Percentiles rank a stretch among this genome's conserved stretches.
phyloP scores from a whole-genome alignment of 2,113 vertebrate species.

The Pimephales promelas region DNA sequence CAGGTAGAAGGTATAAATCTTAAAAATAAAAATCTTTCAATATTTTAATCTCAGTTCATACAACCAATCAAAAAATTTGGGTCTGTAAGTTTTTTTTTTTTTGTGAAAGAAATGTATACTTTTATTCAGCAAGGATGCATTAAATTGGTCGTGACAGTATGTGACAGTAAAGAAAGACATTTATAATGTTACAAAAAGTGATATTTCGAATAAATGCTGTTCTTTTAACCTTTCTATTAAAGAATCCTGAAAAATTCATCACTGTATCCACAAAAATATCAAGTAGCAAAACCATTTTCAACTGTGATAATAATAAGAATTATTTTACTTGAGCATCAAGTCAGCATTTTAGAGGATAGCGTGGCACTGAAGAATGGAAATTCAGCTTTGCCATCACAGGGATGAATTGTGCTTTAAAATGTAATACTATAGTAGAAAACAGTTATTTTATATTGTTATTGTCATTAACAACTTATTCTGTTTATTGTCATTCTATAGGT shows the following conservation, averaged over 20 bases:
- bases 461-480: not conserved
- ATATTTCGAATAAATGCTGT: not conserved
- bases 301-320: not conserved
- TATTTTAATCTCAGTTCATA: not conserved
- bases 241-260: not conserved
- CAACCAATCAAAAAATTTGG: not conserved
- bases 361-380: not conserved
- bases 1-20: conserved; percentile 68
- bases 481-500: conserved; percentile 55
- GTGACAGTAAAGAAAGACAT: not conserved
- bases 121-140: not conserved
- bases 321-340: not conserved
- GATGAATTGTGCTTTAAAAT: not conserved
- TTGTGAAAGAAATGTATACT: not conserved
- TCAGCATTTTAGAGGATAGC: not conserved
- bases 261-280: not conserved
- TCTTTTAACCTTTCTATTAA: not conserved
- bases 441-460: not conserved
- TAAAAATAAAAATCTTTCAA: not conserved
- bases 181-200: not conserved
- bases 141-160: not conserved
- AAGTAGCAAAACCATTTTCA: not conserved
- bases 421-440: not conserved
- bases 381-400: not conserved
- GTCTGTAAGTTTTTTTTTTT: not conserved